Conservation (phyloP, 2,797 vertebrate species). For the Petrocephalus schoutedeni region DNA sequence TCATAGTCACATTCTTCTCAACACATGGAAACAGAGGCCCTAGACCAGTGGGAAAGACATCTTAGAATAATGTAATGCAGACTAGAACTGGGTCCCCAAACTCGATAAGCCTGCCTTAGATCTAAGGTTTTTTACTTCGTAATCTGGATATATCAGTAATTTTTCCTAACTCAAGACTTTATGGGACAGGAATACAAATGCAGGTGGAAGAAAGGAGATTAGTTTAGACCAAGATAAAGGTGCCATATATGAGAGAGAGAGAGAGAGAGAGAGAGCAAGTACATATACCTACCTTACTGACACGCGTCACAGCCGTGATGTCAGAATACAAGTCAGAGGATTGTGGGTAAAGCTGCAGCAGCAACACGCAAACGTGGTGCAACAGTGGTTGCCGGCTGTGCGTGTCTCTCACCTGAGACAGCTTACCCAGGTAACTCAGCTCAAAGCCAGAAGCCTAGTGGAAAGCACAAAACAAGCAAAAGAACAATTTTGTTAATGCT, state of each 20-base stretch:
- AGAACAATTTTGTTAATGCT: neutral
- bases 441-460: slow-evolving; percentile 67
- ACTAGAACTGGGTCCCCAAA: neutral
- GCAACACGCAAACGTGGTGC: slow-evolving; percentile 62
- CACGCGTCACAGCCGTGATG: slow-evolving; percentile 60
- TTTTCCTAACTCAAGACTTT: neutral
- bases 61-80: neutral
- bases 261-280: neutral
- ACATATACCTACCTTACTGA: slow-evolving; percentile 57
- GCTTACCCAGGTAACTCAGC: slow-evolving; percentile 67
- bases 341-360: slow-evolving; percentile 65
- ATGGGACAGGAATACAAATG: neutral
- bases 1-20: neutral
- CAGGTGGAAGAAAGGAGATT: neutral
- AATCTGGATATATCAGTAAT: neutral
- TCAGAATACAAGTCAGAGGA: slow-evolving; percentile 69
- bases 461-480: neutral
- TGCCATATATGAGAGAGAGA: neutral
- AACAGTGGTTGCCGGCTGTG: slow-evolving; percentile 62
- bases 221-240: neutral
- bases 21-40: neutral
- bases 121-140: neutral
- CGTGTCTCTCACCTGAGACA: slow-evolving; percentile 68
- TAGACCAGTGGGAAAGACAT: neutral
- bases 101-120: neutral